Conservation (phyloP, 2,113 vertebrate genomes). For the Merops nubicus region DNA sequence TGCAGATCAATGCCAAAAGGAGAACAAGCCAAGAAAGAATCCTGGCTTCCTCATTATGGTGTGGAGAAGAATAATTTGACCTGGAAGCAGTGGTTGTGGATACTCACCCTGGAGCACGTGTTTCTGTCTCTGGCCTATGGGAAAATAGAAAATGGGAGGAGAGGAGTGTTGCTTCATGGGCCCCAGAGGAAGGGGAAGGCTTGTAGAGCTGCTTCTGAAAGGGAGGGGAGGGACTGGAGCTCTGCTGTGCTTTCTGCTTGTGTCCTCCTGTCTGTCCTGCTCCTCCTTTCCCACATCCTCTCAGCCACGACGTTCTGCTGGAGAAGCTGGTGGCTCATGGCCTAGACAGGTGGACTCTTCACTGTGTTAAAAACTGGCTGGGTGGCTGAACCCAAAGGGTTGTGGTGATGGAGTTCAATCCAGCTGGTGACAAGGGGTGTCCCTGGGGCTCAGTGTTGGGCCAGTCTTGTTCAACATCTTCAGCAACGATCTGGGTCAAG, state of each 20-base stretch:
- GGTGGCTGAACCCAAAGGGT: too few species aligned
- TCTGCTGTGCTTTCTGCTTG: not conserved
- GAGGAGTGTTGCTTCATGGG: rapidly evolving
- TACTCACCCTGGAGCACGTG: rapidly evolving
- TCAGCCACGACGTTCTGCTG: too few species aligned
- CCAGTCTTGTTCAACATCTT: too few species aligned
- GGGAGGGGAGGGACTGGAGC: not conserved
- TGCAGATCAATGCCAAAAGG: not conserved
- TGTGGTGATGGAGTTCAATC: too few species aligned
- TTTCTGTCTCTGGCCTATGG: not conserved
- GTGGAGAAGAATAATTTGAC: not conserved
- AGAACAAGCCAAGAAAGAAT: not conserved
- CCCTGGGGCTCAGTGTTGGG: too few species aligned
- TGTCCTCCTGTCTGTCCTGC: not conserved
- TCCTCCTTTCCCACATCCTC: not conserved
- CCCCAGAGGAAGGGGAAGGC: not conserved
- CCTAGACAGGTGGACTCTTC: too few species aligned
- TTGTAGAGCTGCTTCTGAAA: not conserved
- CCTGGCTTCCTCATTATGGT: not conserved
- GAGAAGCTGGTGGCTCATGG: too few species aligned
- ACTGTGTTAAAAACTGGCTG: too few species aligned
- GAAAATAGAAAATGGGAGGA: rapidly evolving
- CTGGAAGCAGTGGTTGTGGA: not conserved
- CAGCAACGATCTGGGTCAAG: too few species aligned
- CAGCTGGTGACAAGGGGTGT: too few species aligned